Base-by-base conservation (phyloP, 2,797 vertebrate genomes). In the Synaphobranchus kaupii region DNA sequence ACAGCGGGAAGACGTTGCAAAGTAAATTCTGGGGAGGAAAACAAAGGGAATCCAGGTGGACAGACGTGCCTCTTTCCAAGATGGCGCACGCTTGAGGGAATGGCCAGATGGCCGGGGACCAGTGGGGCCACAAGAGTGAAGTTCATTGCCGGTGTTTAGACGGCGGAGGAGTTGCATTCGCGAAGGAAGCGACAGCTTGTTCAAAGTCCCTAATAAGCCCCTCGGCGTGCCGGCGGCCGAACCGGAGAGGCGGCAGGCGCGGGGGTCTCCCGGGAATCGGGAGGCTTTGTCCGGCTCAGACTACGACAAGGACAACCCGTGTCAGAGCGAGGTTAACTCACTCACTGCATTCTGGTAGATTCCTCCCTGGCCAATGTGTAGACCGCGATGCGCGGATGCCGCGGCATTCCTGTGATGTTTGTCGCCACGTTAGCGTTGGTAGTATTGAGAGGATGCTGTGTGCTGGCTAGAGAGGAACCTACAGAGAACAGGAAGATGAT, bases 51-150 rank as follows among this genome's bases (percentile, higher is more conserved):
- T 90, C 94, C 93, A 93, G 93, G 93, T 95, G 92, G 89, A 93
- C 90, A 93, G 90, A 93, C 90, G 90, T 89, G 91, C 90, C 87
- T 92, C 90, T 91, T 92, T 93, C 93, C 91, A 93, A 92, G 92
- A 93, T 89, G 91, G 90, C 89, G 90, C 90, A 90, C 90, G 93
- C 94, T 95, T 93, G 92, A 91, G 94, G 94, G 93, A 93, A 92
- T 89, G 93, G 92, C 92, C 94, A 96, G 95, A 96, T 95, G 95
- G 94, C 92, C 84, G 87, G 76, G 44, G 76, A 48, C 76, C 22
- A 31, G 25, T n/a, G 44, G 76, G 76, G 92, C 93, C 71, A 85
- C 71, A 93, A 93, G 93, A 92, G 92, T 91, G 93, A 92, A 93
- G 92, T 93, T 94, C 92, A 94, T 90, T 93, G 89, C 90, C 89